Evolutionary conservation across 37 sponge, comb jelly and placozoan species (phyloP).

Genomic region (Geodia barretti): DNA sequence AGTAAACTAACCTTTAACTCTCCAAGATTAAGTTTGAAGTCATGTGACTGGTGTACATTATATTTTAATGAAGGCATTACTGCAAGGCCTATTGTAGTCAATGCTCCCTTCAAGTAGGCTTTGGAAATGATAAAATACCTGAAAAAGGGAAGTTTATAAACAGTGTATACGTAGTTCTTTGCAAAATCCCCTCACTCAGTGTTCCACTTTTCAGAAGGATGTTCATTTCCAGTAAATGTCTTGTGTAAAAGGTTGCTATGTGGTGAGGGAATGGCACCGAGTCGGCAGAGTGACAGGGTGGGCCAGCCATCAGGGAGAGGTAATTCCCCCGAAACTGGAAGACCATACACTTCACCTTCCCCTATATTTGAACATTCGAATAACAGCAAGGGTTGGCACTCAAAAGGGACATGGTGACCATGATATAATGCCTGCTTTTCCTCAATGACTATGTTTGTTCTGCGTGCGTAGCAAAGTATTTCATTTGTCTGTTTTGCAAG

Average conservation of each 20-base stretch:
- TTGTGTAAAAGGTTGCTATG: slow-evolving; percentile 25
- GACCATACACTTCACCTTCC: background rate
- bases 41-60: background rate
- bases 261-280: slow-evolving; percentile 29
- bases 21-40: slow-evolving; percentile 41
- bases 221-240: slow-evolving; percentile 40
- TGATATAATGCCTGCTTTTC: too few species aligned
- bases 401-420: background rate
- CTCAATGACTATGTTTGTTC: too few species aligned
- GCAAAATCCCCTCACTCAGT: slow-evolving; percentile 37
- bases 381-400: background rate
- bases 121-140: slow-evolving; percentile 60
- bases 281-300: background rate
- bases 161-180: background rate
- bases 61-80: background rate
- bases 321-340: slow-evolving; percentile 41
- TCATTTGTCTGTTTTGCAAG: too few species aligned
- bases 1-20: slow-evolving; percentile 86
- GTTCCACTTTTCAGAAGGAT: slow-evolving; percentile 37
- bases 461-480: too few species aligned
- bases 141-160: background rate
- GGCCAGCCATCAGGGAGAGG: slow-evolving; percentile 21
- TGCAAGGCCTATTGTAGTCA: slow-evolving; percentile 21
- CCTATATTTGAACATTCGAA: background rate
- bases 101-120: slow-evolving; percentile 12